phyloP scores from a whole-genome alignment of 2,113 vertebrate genomes.

The Oplegnathus fasciatus region DNA sequence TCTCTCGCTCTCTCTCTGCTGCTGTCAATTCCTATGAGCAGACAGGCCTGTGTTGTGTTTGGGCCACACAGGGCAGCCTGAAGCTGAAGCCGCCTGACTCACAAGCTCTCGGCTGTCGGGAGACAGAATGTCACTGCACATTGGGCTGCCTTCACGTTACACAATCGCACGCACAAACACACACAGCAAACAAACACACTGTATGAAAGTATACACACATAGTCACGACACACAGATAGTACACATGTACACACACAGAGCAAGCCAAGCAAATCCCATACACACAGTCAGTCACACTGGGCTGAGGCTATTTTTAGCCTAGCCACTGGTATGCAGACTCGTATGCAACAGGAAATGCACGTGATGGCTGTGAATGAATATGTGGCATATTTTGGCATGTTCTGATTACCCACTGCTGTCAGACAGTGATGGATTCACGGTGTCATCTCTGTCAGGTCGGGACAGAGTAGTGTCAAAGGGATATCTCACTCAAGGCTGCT shows the following conservation, averaged over 20 bases:
- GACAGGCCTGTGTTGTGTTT: slow-evolving; percentile 56
- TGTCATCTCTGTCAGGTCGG: background rate
- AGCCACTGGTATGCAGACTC: slow-evolving; percentile 23
- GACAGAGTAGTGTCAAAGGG: slow-evolving; percentile 10
- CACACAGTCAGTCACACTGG: slow-evolving; percentile 20
- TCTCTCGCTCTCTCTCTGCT: slow-evolving; percentile 12
- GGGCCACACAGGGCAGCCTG: slow-evolving; percentile 56
- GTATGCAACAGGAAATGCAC: slow-evolving; percentile 49
- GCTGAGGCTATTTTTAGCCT: slow-evolving; percentile 63
- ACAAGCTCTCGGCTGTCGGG: slow-evolving; percentile 71
- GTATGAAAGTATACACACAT: background rate
- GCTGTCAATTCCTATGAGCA: slow-evolving; percentile 69
- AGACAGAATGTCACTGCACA: slow-evolving; percentile 81
- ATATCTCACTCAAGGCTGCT: background rate
- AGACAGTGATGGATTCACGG: slow-evolving; percentile 14
- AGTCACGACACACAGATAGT: slow-evolving; percentile 16
- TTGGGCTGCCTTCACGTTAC: slow-evolving; percentile 60
- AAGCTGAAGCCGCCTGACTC: slow-evolving; percentile 71
- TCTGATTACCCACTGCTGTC: slow-evolving; percentile 33
- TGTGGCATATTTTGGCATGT: slow-evolving; percentile 36
- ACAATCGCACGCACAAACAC: slow-evolving; percentile 49
- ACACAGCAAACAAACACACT: slow-evolving; percentile 36
- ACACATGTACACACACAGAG: slow-evolving; percentile 37
- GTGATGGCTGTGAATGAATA: slow-evolving; percentile 30
- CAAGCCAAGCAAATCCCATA: slow-evolving; percentile 42